Percentiles rank a stretch among this genome's conserved stretches.
These are phyloP conservation scores for Gari tellinella DNA, from an alignment of 2,888 invertebrate genomes.

Conservation along the genomic window DNA sequence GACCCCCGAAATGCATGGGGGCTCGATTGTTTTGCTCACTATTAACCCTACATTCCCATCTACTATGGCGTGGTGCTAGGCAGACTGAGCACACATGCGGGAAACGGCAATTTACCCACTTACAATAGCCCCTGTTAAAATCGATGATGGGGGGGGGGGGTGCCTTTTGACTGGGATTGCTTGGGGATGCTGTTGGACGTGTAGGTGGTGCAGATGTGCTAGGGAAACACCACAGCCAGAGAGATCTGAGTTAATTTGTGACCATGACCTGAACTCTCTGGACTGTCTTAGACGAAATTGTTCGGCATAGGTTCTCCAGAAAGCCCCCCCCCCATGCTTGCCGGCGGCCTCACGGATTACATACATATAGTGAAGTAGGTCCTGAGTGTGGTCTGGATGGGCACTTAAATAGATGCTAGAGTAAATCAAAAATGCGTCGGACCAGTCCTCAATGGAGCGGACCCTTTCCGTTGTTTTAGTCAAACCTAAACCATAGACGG, in stretches of 20 bases:
- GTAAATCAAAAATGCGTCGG: constrained; percentile 29
- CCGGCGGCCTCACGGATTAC: constrained; percentile 11
- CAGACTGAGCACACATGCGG: neutral
- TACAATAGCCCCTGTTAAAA: constrained; percentile 5
- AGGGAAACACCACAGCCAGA: constrained; percentile 24
- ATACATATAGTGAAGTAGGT: constrained; percentile 26
- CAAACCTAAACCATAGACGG: neutral
- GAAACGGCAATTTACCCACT: constrained; percentile 5
- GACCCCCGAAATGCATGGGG: neutral
- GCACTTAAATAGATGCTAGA: constrained; percentile 8
- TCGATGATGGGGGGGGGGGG: constrained; percentile 5
- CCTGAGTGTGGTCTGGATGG: neutral
- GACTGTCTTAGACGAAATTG: constrained; percentile 30
- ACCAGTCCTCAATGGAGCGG: constrained; percentile 15
- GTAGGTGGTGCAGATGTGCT: neutral
- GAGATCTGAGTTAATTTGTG: constrained; percentile 25
- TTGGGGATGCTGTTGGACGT: neutral
- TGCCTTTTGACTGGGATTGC: neutral
- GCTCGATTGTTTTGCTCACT: neutral
- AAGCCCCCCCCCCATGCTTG: neutral
- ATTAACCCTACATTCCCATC: neutral
- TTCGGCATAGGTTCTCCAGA: constrained; percentile 19
- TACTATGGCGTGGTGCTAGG: neutral
- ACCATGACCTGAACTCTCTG: constrained; percentile 6
- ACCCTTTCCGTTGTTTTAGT: constrained; percentile 2